These are phyloP conservation scores for Drosophila ercepeae DNA, from an alignment of 1,140 invertebrate genomes.

Conservation along the genomic window DNA sequence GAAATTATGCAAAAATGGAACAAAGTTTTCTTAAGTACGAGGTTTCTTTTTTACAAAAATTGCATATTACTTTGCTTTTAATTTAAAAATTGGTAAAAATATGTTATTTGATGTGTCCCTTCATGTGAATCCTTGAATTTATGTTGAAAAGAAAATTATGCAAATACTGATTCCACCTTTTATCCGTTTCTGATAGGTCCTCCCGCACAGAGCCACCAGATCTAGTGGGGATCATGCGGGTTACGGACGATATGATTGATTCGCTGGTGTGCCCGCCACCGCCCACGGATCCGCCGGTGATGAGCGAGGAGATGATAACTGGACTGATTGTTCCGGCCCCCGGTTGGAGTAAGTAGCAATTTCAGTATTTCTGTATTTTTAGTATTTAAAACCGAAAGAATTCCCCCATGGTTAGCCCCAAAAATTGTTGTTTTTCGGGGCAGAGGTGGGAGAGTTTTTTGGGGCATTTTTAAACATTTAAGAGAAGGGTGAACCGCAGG, in stretches of 20 bases:
- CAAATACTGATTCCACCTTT: slow-evolving; percentile 4
- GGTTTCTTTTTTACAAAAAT: too few species aligned
- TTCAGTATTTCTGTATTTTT: too few species aligned
- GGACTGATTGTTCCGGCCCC: slow-evolving; percentile 97
- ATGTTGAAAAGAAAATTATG: slow-evolving; percentile 15
- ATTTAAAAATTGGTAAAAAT: too few species aligned
- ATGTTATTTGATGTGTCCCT: too few species aligned
- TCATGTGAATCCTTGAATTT: background rate
- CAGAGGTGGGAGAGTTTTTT: slow-evolving; percentile 11
- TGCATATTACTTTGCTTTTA: too few species aligned
- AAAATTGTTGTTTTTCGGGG: slow-evolving; percentile 29
- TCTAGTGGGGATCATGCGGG: slow-evolving; percentile 91
- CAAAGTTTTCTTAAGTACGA: background rate
- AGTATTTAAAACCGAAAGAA: slow-evolving; percentile 6
- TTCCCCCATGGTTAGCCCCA: slow-evolving; percentile 8
- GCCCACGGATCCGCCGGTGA: slow-evolving; percentile 94
- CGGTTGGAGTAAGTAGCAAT: slow-evolving; percentile 91
- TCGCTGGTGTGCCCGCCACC: slow-evolving; percentile 97
- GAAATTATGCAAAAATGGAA: slow-evolving; percentile 31
- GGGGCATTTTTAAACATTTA: slow-evolving; percentile 39
- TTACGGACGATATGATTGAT: slow-evolving; percentile 96
- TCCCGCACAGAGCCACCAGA: slow-evolving; percentile 97
- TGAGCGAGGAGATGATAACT: slow-evolving; percentile 98
- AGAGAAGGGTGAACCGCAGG: slow-evolving; percentile 51
- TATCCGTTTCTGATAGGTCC: slow-evolving; percentile 86